Base-by-base conservation (phyloP, 2,797 vertebrate species). In the Delichon dasypus region DNA sequence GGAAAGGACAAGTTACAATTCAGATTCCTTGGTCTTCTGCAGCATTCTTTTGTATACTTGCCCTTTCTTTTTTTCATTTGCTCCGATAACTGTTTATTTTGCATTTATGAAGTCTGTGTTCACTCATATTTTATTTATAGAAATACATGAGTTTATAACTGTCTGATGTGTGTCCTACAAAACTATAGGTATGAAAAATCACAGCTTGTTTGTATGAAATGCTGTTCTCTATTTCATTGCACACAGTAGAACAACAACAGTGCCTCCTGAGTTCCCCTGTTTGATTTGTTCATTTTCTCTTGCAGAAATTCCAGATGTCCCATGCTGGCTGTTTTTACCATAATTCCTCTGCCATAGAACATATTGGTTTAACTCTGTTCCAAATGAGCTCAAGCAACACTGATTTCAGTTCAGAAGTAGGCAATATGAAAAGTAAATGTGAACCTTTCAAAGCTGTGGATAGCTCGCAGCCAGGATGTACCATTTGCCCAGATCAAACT, bases 301-400 rank as follows among this genome's bases (percentile, higher is more conserved):
- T 85, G 45, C 74, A 99, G 99, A 97, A 94, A 91, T 99, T 99
- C 95, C 98, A 20, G 83, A 84, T 91, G 45, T 95, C 95, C 17
- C 96, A 98, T 42, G 91, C 72, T 74, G 77, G 81, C 14, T 97
- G 95, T 45, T 65, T 98, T 71, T 91, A 73, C 16, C 80, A 96
- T 38, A 95, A 91, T 65, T 97, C 97, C 27, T 97, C 97, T 27
- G 34, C 93, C 67, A 93, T 94, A 96, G 95, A 98, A 25, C 97
- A 97, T 88, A 97, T 97, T 91, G 98, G 97, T 87, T 94, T 99
- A 64, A 98, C 98, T 34, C 95, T 99, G 85, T 96, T 99, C 73
- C 97, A 89, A 79, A 76, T 98, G 36, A 70, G 75, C 26, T 92
- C 30, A 18, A 74, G 70, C 94, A 75, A 81, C 7, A 11, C 13